These are phyloP conservation scores for Gymnarchus niloticus DNA, from an alignment of 2,113 vertebrate species.

Conservation along the genomic window DNA sequence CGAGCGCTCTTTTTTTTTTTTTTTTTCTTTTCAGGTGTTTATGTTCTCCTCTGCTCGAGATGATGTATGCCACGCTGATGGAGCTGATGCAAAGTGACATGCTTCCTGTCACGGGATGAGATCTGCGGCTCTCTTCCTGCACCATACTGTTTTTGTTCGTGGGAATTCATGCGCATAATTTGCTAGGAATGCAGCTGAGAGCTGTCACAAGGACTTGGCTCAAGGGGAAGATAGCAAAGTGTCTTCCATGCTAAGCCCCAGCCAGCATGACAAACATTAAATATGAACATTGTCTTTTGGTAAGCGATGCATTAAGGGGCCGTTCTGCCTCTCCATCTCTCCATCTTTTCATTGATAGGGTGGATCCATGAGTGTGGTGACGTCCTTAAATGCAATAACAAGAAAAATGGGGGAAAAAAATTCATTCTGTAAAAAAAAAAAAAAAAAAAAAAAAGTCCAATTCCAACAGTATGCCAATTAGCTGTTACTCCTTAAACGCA, in stretches of 20 bases:
- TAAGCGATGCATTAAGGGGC: constrained; percentile 56
- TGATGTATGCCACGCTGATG: constrained; percentile 57
- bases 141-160: constrained; percentile 69
- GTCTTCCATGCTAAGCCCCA: constrained; percentile 59
- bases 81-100: constrained; percentile 65
- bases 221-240: constrained; percentile 67
- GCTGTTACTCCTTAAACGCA: constrained; percentile 30
- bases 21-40: constrained; percentile 40
- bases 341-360: constrained; percentile 18
- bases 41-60: constrained; percentile 53
- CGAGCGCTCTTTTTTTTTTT: no score
- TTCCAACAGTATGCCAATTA: constrained; percentile 38
- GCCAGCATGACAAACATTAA: constrained; percentile 64
- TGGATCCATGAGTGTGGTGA: background rate
- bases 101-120: constrained; percentile 53
- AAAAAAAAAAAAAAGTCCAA: no score
- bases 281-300: constrained; percentile 64
- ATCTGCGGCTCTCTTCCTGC: constrained; percentile 56
- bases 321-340: background rate
- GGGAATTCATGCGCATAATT: constrained; percentile 67
- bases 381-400: background rate
- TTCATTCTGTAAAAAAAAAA: constrained; percentile 42
- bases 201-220: constrained; percentile 71
- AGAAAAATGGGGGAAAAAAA: constrained; percentile 35
- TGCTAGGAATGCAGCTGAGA: constrained; percentile 65